Evolutionary conservation across 2,888 invertebrate genomes (phyloP), one percentile per base, ranked within the genome.

Genomic region (Celastrina argiolus): DNA sequence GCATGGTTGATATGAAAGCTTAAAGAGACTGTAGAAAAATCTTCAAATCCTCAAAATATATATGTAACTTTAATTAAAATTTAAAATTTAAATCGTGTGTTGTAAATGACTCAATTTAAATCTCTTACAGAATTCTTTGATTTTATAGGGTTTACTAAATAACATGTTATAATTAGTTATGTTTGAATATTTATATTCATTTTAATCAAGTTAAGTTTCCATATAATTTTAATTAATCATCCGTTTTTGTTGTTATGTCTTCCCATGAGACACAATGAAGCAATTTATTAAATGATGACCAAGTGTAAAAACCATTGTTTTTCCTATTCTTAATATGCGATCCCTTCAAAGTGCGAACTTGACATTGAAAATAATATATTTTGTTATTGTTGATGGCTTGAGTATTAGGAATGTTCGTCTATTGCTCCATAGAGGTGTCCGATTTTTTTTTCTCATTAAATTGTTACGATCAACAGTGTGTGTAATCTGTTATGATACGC

Each of bases 401-500:
- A 10, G n/a, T n/a, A 41, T 41, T 3, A 12, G 12, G 14, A 45
- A 18, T 18, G 6, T 7, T 18, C n/a, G 18, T 18, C 42, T 0
- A 45, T 22, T 22, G 18, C 10, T 22, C 10, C 2, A 16, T 18
- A 6, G 22, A 8, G 22, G 22, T 51, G 22, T 51, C 22, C 51
- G 22, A 14, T 51, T 22, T 51, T 51, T 51, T 51, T 51, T 51
- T 10, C 22, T 36, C 45, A 10, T 12, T 22, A 22, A 22, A 51
- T 51, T 51, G 51, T 22, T 51, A 22, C 22, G 22, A 51, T 51
- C 51, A 51, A 22, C 51, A 22, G 22, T 51, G 51, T 51, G 51
- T 51, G 51, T 51, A 51, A 22, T 51, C 10, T 78, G 34, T 18
- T 61, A 18, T 61, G 61, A 61, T 36, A 61, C 36, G 36, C 59